A percentile compares a stretch with the other conserved stretches of the same genome.
Conservation (phyloP, 2,888 invertebrate genomes). For the Pyrrhia umbra region DNA sequence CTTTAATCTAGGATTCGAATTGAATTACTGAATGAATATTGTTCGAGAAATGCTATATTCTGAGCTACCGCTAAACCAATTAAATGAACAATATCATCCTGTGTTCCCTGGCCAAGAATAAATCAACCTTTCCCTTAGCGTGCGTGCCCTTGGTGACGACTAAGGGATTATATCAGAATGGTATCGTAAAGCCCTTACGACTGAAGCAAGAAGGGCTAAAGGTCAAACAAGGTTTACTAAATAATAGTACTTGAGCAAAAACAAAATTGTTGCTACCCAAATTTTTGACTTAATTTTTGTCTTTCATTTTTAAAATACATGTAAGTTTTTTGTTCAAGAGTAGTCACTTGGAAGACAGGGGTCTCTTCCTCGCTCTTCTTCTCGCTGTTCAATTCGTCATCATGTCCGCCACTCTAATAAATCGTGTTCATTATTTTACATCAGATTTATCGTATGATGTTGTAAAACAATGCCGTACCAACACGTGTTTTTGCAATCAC, state of each 20-base stretch:
- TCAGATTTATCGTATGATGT: too few relatives aligned
- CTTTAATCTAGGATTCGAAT: conserved; percentile 13
- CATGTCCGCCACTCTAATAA: too few relatives aligned
- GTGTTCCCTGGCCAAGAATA: conserved; percentile 27
- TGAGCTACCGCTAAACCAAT: neutral
- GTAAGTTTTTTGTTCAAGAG: too few relatives aligned
- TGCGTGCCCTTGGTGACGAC: conserved; percentile 36
- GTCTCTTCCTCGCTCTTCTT: too few relatives aligned
- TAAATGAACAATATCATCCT: conserved; percentile 12
- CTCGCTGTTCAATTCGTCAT: too few relatives aligned
- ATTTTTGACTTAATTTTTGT: too few relatives aligned
- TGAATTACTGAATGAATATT: neutral
- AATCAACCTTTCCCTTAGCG: conserved; percentile 23
- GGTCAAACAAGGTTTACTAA: conserved; percentile 24
- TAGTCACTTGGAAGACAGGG: too few relatives aligned
- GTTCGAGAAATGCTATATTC: conserved; percentile 12
- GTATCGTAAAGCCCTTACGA: conserved; percentile 37
- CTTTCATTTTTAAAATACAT: too few relatives aligned
- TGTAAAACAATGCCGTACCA: too few relatives aligned
- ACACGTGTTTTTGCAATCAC: too few relatives aligned
- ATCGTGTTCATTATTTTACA: too few relatives aligned
- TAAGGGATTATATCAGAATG: conserved; percentile 33
- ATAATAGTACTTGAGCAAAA: neutral
- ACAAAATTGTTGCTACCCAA: neutral
- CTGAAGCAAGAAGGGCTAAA: conserved; percentile 18